Percentiles rank a stretch among this genome's conserved stretches.
Conservation (phyloP, 2,113 vertebrate species). For the western clawed frog (Xenopus tropicalis) region UCB_Xtro_10.0 CM004448.2:110404001-110404500, state of each 20-base stretch:
- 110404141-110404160: not conserved
- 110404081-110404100: constrained; percentile 69
- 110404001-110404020: constrained; percentile 66
- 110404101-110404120: constrained; percentile 60
- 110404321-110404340: too few species aligned
- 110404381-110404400: too few species aligned
- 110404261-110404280: not conserved
- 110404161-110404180: not conserved
- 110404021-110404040: constrained; percentile 75
- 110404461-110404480: too few species aligned
- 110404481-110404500: too few species aligned
- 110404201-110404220: not conserved
- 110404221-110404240: not conserved
- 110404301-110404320: too few species aligned
- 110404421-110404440: too few species aligned
- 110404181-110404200: too few species aligned
- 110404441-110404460: too few species aligned
- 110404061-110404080: constrained; percentile 66
- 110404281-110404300: too few species aligned
- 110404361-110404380: too few species aligned
- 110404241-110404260: not conserved
- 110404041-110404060: constrained; percentile 75
- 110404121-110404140: not conserved
- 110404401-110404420: too few species aligned
- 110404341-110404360: too few species aligned